phyloP scores from a whole-genome alignment of 2,888 invertebrate species.

The Hypercompe scribonia region DNA sequence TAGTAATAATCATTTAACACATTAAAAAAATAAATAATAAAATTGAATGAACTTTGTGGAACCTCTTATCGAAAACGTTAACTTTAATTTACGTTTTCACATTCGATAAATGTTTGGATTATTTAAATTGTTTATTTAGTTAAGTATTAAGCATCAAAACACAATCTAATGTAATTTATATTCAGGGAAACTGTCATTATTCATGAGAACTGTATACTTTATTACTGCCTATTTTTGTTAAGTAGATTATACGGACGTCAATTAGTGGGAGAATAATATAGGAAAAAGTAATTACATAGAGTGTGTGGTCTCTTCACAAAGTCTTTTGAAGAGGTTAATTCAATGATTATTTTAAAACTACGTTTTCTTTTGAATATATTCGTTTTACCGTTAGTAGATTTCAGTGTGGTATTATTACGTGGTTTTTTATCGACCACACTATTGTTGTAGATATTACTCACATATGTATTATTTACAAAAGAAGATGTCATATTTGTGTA shows the following conservation, averaged over 20 bases:
- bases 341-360: not conserved
- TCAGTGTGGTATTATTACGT: not conserved
- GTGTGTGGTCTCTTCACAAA: constrained; percentile 10
- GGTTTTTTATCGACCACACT: not conserved
- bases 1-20: not conserved
- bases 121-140: constrained; percentile 31
- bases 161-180: constrained; percentile 25
- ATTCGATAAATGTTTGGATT: constrained; percentile 27
- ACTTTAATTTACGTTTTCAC: constrained; percentile 26
- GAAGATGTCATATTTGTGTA: not conserved
- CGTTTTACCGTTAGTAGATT: not conserved
- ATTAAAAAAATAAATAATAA: not conserved
- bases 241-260: constrained; percentile 24
- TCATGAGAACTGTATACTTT: constrained; percentile 27
- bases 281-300: constrained; percentile 14
- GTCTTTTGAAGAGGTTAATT: not conserved
- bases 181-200: constrained; percentile 16
- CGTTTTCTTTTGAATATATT: not conserved
- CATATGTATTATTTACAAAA: not conserved
- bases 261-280: constrained; percentile 20
- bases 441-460: no score
- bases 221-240: constrained; percentile 20
- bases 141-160: constrained; percentile 18
- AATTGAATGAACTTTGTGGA: not conserved
- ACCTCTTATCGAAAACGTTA: constrained; percentile 30